Percentiles rank a stretch among this genome's conserved stretches.
These are phyloP conservation scores for Margarornis squamiger DNA, from an alignment of 2,797 vertebrate species.

Conservation along the genomic window DNA sequence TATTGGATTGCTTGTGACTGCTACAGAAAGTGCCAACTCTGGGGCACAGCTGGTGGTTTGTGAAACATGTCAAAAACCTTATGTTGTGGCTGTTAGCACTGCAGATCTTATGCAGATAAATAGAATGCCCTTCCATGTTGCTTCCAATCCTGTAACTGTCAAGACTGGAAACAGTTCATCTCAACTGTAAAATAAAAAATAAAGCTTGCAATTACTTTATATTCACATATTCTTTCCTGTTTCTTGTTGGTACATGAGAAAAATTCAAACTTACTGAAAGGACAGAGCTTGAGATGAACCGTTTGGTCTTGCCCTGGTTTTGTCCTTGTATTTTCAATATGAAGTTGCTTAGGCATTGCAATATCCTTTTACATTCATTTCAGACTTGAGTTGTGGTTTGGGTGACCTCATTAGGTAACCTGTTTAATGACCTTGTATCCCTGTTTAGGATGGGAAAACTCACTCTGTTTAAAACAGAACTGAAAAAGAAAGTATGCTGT, in stretches of 20 bases:
- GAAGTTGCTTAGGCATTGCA: neutral
- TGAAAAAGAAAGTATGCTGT: neutral
- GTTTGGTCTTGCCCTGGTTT: neutral
- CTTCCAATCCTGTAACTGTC: constrained; percentile 38
- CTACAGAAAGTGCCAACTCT: neutral
- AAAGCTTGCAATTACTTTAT: neutral
- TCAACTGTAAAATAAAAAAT: neutral
- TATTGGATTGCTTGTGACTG: neutral
- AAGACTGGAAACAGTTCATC: neutral
- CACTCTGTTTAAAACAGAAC: neutral
- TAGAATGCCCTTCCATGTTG: constrained; percentile 51
- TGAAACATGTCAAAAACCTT: constrained; percentile 48
- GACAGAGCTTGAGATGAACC: neutral
- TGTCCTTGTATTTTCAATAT: neutral
- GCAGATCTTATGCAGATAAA: neutral
- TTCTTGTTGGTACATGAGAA: neutral
- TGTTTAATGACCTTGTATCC: neutral
- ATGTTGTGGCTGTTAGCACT: constrained; percentile 47
- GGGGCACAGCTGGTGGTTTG: constrained; percentile 54
- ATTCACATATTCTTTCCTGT: neutral
- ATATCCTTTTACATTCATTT: neutral
- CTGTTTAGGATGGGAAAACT: neutral
- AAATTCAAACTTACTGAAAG: neutral
- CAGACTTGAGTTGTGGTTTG: neutral
- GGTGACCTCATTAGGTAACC: neutral